Evolutionary conservation across 2,797 vertebrate genomes (phyloP), one percentile per base, ranked within the genome.

Genomic region (Platalea minor): DNA sequence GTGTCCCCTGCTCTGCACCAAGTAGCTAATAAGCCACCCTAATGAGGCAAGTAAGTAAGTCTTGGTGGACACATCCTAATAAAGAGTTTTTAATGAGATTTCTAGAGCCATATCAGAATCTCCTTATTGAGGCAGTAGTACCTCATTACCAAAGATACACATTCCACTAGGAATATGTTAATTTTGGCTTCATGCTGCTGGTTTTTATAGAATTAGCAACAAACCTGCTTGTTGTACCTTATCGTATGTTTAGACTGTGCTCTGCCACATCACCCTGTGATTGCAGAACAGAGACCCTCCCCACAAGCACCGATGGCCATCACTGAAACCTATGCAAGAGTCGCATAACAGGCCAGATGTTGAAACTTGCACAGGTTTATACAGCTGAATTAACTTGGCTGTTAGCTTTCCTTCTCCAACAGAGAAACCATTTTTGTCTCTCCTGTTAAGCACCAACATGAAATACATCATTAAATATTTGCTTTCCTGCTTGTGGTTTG

Each of bases 391-490:
- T 17, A 46, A 37, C 48, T 13, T 35, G 61, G 6, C 20, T 73
- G 11, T 60, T 79, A 51, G 5, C 20, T 60, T 86, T 94, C 13
- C 41, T 82, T 80, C n/a, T 67, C 25, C 39, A 89, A 69, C 18
- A 75, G 10, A 84, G 61, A 84, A 69, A 31, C 8, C 9, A 10
- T 26, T 83, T 88, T 75, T 89, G 10, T 39, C 26, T 75, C 39
- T 79, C 18, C 53, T 73, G 8, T 78, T 80, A 72, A 81, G 35
- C 54, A 89, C 11, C 31, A 76, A 69, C 37, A 78, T 59, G 37
- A 88, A 95, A 81, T 37, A 31, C 7, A 60, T 53, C 31, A 70
- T 68, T 74, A 87, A 85, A 64, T 57, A 75, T 82, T 96, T 94
- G 48, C 60, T 85, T 79, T 85, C 24, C 53, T 91, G 20, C 46